phyloP scores from a whole-genome alignment of 2,888 invertebrate genomes.

The Drosophila borborema region DNA sequence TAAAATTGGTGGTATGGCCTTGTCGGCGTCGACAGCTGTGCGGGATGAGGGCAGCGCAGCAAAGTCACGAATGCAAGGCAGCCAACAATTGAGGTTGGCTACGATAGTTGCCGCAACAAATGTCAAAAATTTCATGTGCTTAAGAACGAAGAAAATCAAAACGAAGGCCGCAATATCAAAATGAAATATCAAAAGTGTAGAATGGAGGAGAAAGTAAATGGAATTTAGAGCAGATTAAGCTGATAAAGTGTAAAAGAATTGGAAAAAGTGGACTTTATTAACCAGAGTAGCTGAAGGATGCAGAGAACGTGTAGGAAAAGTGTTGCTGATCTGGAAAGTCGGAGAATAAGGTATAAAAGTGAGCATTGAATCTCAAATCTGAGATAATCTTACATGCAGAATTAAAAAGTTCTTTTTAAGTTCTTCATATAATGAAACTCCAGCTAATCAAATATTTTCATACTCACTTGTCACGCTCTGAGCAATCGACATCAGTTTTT shows the following conservation, averaged over 20 bases:
- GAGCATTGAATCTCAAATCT: too few species aligned
- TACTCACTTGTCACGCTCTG: too few species aligned
- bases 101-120: constrained; percentile 26
- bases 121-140: constrained; percentile 10
- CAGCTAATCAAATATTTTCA: too few species aligned
- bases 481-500: too few species aligned
- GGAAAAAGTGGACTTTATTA: not conserved
- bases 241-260: not conserved
- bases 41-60: not conserved
- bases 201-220: not conserved
- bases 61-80: not conserved
- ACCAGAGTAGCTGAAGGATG: not conserved
- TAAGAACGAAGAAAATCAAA: not conserved
- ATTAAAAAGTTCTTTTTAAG: too few species aligned
- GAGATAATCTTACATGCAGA: too few species aligned
- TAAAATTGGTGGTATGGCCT: constrained; percentile 55
- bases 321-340: too few species aligned
- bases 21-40: constrained; percentile 6
- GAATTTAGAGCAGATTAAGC: not conserved
- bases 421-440: too few species aligned
- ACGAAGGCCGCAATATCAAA: not conserved
- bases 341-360: too few species aligned
- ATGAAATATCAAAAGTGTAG: not conserved
- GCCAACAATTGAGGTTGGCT: constrained; percentile 32
- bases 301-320: too few species aligned